phyloP scores from a whole-genome alignment of 2,113 vertebrate genomes.

The Dipodomys spectabilis region DNA sequence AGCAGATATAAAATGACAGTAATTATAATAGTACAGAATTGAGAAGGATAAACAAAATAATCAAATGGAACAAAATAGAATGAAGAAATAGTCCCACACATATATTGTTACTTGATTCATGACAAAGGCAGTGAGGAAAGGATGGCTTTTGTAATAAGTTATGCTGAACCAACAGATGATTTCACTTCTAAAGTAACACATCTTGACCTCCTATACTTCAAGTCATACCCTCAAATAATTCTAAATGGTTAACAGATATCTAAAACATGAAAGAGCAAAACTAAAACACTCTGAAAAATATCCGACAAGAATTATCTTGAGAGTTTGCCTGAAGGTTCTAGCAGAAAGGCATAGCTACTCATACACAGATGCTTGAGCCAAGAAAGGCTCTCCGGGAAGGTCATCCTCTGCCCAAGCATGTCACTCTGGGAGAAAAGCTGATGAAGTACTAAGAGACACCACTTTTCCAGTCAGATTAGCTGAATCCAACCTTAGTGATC shows the following conservation, averaged over 20 bases:
- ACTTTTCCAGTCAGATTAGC: not conserved
- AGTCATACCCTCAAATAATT: not conserved
- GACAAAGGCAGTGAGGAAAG: not conserved
- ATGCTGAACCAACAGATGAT: not conserved
- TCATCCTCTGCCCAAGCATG: not conserved
- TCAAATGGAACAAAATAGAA: not conserved
- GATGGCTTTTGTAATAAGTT: constrained; percentile 5
- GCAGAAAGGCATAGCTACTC: not conserved
- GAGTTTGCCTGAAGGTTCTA: not conserved
- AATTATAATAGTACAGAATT: constrained; percentile 1
- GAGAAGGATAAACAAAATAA: constrained; percentile 37
- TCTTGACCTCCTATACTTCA: not conserved
- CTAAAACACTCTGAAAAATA: not conserved
- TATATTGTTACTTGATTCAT: not conserved
- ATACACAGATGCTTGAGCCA: not conserved
- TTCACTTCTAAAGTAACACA: not conserved
- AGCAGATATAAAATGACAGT: constrained; percentile 8
- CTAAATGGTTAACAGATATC: not conserved
- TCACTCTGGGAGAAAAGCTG: not conserved
- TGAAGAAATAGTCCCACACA: not conserved
- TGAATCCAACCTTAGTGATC: not conserved
- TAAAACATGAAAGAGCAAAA: constrained; percentile 38
- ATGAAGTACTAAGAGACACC: too few relatives aligned
- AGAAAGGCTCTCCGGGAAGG: too few relatives aligned
- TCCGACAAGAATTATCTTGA: not conserved